Base-by-base conservation (phyloP, 2,888 invertebrate genomes). In the Seira ritae region DNA sequence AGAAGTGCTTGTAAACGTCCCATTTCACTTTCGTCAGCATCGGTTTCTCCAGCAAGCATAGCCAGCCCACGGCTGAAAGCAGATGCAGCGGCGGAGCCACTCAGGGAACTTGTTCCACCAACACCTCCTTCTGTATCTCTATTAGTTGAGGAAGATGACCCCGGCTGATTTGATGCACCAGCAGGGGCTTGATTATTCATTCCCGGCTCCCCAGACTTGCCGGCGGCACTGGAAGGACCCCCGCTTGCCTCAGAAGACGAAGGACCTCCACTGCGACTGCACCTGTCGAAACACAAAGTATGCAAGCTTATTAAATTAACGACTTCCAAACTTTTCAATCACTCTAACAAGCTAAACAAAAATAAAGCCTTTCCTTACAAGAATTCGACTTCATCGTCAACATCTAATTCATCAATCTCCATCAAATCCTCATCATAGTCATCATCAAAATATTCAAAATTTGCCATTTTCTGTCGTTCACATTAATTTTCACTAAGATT, bases 21-120 rank as follows among this genome's bases (percentile, higher is more conserved):
- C 90, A 98, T 98, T 92, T 98, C 98, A 89, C 96, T 96, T 91
- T 98, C 98, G 91, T 98, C 98, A 89, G 95, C 94, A 90, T 95
- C 95, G 79, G 89, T 88, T 72, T 90, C 90, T 24, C 88, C 90
- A 75, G 89, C 87, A 65, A 89, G 88, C 88, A 89, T 87, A 84
- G 87, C 88, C 84, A 87, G 79, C 70, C 86, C 85, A 75, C 87
- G 86, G 37, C 94, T 94, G 89, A 94, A 94, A 15, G 92, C 92
- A 12, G 93, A 92, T 10, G 91, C 91, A 50, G 90, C 91, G 15
- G 88, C 86, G 20, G 88, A 71, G 70, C 76, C 80, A 55, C 75
- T 77, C n/a, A 85, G 77, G 37, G 84, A 81, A 60, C 80, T 75
- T 19, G 77, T 68, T 55, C 79, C 84, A 42, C 81, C 78, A 50